phyloP scores from a whole-genome alignment of 2,113 vertebrate genomes.

The Gymnocephalus cernua region DNA sequence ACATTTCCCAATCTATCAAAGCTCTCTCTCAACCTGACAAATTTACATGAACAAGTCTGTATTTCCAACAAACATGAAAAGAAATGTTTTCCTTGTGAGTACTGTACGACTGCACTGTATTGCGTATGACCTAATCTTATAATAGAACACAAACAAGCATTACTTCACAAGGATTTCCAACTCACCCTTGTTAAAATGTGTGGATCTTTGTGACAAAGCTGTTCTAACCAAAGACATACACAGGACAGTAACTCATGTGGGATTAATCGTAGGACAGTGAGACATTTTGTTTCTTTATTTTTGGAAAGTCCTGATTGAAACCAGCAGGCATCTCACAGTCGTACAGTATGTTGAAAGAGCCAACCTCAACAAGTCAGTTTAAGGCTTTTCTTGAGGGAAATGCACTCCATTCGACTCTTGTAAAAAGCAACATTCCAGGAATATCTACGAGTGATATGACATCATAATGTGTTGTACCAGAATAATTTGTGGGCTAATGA shows the following conservation, averaged over 20 bases:
- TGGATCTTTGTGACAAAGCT: slow-evolving; percentile 38
- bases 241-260: slow-evolving; percentile 55
- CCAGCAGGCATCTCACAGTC: slow-evolving; percentile 62
- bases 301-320: slow-evolving; percentile 76
- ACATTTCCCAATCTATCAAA: not conserved
- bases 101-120: not conserved
- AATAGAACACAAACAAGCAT: not conserved
- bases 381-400: slow-evolving; percentile 70
- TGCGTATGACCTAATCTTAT: not conserved
- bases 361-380: slow-evolving; percentile 76
- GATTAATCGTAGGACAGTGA: slow-evolving; percentile 62
- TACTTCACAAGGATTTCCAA: slow-evolving; percentile 36
- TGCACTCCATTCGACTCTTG: slow-evolving; percentile 42
- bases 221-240: slow-evolving; percentile 30
- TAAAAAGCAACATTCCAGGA: slow-evolving; percentile 72
- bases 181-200: slow-evolving; percentile 23
- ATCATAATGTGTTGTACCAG: slow-evolving; percentile 69
- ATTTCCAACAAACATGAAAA: not conserved
- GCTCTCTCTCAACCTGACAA: not conserved
- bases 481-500: slow-evolving; percentile 72
- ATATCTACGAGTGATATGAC: slow-evolving; percentile 69
- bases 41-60: not conserved
- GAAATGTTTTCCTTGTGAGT: no score
- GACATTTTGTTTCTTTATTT: slow-evolving; percentile 75
- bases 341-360: slow-evolving; percentile 44